A percentile compares a stretch with the other conserved stretches of the same genome.
Conservation (phyloP, 2,888 invertebrate species). For the Pollenia labialis region DNA sequence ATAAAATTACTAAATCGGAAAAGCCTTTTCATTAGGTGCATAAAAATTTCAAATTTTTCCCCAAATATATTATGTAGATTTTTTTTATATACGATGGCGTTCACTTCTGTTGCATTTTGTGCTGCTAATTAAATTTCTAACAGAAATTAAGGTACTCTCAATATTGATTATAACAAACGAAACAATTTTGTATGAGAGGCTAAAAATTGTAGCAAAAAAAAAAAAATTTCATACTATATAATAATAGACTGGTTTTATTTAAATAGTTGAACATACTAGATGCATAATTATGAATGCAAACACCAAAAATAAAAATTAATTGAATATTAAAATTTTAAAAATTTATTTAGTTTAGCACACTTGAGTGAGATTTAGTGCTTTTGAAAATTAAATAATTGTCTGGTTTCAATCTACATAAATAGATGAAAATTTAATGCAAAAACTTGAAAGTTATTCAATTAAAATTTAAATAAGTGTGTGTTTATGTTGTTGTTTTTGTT, state of each 20-base stretch:
- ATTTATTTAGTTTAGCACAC: slow-evolving; percentile 33
- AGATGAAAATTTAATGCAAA: neutral
- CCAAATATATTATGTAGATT: neutral
- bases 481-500: no score
- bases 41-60: slow-evolving; percentile 23
- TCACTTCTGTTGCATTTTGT: slow-evolving; percentile 21
- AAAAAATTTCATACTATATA: neutral
- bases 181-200: slow-evolving; percentile 31
- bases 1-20: slow-evolving; percentile 29
- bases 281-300: slow-evolving; percentile 37
- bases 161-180: slow-evolving; percentile 49
- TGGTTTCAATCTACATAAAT: slow-evolving; percentile 2
- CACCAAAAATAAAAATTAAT: neutral
- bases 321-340: slow-evolving; percentile 2
- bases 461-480: neutral
- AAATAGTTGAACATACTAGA: slow-evolving; percentile 7
- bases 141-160: slow-evolving; percentile 42
- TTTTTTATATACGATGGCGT: neutral
- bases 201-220: neutral
- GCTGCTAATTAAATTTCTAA: slow-evolving; percentile 41
- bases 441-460: neutral
- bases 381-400: slow-evolving; percentile 38
- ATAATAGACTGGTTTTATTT: neutral
- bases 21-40: slow-evolving; percentile 33
- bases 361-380: slow-evolving; percentile 39